Evolutionary conservation across 1,140 invertebrate species (phyloP).

Genomic region (Euura saliciscinereae): DNA sequence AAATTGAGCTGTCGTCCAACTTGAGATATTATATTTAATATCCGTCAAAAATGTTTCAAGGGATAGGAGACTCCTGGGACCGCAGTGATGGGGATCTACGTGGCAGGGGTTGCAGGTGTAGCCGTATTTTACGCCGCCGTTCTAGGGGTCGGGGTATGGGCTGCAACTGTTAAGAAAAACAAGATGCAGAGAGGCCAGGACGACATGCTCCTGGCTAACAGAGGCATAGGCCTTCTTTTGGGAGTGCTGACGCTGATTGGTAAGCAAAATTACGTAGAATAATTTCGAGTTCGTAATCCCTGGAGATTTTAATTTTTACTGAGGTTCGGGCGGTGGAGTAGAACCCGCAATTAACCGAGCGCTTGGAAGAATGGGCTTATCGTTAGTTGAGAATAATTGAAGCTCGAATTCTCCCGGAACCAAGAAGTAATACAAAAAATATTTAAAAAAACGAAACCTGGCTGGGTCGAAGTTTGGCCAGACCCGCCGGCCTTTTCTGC

Average conservation of each 20-base stretch:
- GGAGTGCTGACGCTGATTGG: slow-evolving; percentile 81
- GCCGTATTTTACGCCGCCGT: slow-evolving; percentile 74
- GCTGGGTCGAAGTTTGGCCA: too few relatives aligned
- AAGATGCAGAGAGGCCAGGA: slow-evolving; percentile 63
- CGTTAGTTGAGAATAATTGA: too few relatives aligned
- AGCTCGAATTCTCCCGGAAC: too few relatives aligned
- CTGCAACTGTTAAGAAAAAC: slow-evolving; percentile 67
- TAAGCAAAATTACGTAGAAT: slow-evolving; percentile 40
- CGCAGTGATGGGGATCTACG: slow-evolving; percentile 57
- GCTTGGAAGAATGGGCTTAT: too few relatives aligned
- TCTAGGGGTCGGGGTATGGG: slow-evolving; percentile 77
- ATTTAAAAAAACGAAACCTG: too few relatives aligned
- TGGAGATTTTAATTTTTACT: too few relatives aligned
- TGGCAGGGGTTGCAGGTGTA: slow-evolving; percentile 71
- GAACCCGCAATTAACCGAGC: too few relatives aligned
- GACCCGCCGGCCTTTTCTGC: slow-evolving; percentile 9
- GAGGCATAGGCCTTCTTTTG: slow-evolving; percentile 78
- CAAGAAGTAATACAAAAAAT: too few relatives aligned
- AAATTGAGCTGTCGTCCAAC: too few relatives aligned
- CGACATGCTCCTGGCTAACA: slow-evolving; percentile 78
- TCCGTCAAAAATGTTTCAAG: background rate
- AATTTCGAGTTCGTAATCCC: too few relatives aligned
- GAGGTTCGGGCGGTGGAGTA: too few relatives aligned
- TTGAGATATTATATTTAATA: too few relatives aligned
- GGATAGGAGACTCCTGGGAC: slow-evolving; percentile 14